These are phyloP conservation scores for Lutjanus argentimaculatus DNA, from an alignment of 2,797 vertebrate species.

Conservation along the genomic window DNA sequence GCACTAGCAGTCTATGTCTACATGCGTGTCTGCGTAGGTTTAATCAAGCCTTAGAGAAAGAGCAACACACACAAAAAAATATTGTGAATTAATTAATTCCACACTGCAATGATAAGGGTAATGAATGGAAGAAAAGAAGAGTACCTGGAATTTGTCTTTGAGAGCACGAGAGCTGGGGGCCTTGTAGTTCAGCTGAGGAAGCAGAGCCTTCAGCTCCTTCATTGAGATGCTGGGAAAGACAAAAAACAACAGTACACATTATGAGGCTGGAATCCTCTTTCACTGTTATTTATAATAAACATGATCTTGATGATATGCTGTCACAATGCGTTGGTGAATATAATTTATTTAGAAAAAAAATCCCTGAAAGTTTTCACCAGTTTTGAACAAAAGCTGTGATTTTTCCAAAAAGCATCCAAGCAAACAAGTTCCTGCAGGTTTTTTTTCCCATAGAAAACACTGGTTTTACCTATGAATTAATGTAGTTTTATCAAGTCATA, in stretches of 20 bases:
- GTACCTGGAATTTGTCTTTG: slow-evolving; percentile 93
- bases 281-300: not conserved
- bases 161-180: slow-evolving; percentile 88
- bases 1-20: not conserved
- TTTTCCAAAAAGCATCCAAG: not conserved
- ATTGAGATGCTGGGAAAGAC: slow-evolving; percentile 88
- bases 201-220: slow-evolving; percentile 93
- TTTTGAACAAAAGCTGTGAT: not conserved
- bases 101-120: not conserved
- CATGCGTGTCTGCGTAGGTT: not conserved
- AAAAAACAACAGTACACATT: not conserved
- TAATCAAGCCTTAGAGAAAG: not conserved
- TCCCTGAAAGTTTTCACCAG: too few species aligned
- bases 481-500: not conserved
- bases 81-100: not conserved
- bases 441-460: not conserved
- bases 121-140: slow-evolving; percentile 10
- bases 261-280: not conserved
- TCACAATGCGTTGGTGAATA: too few species aligned
- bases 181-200: slow-evolving; percentile 95
- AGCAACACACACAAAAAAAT: not conserved
- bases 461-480: not conserved
- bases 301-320: not conserved
- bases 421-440: too few species aligned
- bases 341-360: too few species aligned